A percentile compares a stretch with the other conserved stretches of the same genome.
Evolutionary conservation across 2,888 invertebrate species (phyloP).

Genomic region (Kryphioiulus occultus): DNA sequence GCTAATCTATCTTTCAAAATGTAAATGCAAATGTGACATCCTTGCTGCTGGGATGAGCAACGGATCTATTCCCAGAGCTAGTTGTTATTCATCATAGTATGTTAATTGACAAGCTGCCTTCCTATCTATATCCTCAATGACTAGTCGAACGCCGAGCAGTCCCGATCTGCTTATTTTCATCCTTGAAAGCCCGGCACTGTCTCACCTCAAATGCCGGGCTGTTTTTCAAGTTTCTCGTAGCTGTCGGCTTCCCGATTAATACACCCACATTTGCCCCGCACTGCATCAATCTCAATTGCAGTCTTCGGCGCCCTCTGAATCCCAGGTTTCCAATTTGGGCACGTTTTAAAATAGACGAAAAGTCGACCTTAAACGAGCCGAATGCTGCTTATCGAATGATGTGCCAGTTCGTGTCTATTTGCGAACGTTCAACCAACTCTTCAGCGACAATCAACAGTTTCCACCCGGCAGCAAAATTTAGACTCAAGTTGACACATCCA

Average conservation of each 20-base stretch:
- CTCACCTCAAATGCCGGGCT: neutral
- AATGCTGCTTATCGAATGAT: neutral
- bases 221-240: neutral
- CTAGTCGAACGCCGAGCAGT: neutral
- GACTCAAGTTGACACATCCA: neutral
- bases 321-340: neutral
- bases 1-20: neutral
- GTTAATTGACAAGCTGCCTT: neutral
- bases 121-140: neutral
- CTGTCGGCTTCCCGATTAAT: neutral
- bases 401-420: conserved; percentile 1
- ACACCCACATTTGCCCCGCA: neutral
- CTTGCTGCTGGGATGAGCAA: neutral
- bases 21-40: neutral
- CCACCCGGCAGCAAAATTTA: neutral
- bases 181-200: neutral
- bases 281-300: neutral
- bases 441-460: neutral
- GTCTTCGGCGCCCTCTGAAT: neutral
- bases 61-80: neutral
- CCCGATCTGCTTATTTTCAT: neutral
- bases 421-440: neutral
- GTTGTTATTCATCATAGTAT: neutral
- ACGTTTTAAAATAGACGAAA: neutral
- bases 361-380: neutral